Evolutionary conservation across 2,888 invertebrate species (phyloP).

Genomic region (Bimastos eiseni): DNA sequence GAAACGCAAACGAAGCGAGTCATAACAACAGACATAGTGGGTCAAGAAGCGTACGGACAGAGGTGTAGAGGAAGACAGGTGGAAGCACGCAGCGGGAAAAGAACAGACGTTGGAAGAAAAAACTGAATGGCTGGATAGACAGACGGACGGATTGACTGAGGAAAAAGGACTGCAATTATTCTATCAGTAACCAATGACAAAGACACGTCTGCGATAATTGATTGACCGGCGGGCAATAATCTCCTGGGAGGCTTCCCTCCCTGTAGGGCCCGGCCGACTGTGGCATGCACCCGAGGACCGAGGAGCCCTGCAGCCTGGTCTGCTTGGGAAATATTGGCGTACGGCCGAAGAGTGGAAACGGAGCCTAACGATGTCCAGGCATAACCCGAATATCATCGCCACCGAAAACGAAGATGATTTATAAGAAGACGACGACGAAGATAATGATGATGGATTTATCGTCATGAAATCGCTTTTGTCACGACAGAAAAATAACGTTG

Average conservation of each 20-base stretch:
- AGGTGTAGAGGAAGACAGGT: background rate
- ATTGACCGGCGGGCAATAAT: conserved; percentile 4
- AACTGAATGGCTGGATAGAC: background rate
- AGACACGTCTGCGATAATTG: conserved; percentile 7
- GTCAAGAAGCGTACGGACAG: background rate
- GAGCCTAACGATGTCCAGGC: background rate
- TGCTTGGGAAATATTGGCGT: background rate
- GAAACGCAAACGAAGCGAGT: background rate
- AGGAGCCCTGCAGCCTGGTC: background rate
- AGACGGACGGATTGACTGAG: background rate
- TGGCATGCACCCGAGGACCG: background rate
- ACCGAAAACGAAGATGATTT: conserved; percentile 10
- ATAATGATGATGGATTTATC: conserved; percentile 13
- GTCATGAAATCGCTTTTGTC: conserved; percentile 9
- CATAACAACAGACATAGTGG: background rate
- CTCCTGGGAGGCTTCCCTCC: background rate
- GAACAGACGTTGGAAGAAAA: background rate
- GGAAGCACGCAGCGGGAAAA: background rate
- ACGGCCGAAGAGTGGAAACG: background rate
- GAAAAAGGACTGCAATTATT: background rate
- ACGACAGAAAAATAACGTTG: background rate
- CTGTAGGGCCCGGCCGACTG: background rate
- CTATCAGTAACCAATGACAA: conserved; percentile 3
- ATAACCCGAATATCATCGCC: background rate
- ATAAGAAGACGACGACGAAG: background rate